Evolutionary conservation across 2,797 vertebrate genomes (phyloP), one percentile per base, ranked within the genome.

Genomic region (Bucorvus abyssinicus): DNA sequence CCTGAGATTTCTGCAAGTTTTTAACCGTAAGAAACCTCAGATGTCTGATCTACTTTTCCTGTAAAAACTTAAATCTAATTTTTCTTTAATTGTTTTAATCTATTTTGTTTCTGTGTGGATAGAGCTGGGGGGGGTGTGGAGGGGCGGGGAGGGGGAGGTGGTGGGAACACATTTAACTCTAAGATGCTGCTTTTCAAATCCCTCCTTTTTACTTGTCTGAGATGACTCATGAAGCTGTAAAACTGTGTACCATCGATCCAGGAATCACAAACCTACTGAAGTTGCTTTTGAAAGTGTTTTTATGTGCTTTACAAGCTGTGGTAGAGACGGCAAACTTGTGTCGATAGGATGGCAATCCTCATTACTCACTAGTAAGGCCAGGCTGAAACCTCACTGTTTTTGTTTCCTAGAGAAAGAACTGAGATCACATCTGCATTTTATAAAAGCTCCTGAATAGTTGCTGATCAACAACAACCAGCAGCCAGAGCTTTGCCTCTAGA

Each of bases 361-460:
- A 24, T 68, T 94, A 76, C 80, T 95, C 67, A 27, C 67, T 82
- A 67, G 47, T 79, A 91, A 91, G 69, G 40, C 63, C 57, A 93
- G 82, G 76, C 89, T 93, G 82, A 90, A 94, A 91, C 84, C 84
- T 81, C 90, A 76, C 16, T 91, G 87, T 42, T 93, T 96, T 95
- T 78, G 69, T 94, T 96, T 96, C 94, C 89, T 96, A 95, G 95
- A 94, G 94, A 91, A 96, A 86, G 76, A 71, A 59, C 61, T 44
- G 57, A 91, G 76, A 96, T 77, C 91, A 96, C 95, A 96, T 96
- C 94, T 96, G 96, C 84, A 47, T 95, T 95, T 95, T 83, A 97
- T 95, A 95, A 96, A 93, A 90, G 69, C 73, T 92, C 76, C 91
- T 69, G 89, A 93, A 59, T 61, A 88, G 87, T 14, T 78, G 70